phyloP scores from a whole-genome alignment of 2,797 vertebrate species.

The Pipistrellus kuhlii region DNA sequence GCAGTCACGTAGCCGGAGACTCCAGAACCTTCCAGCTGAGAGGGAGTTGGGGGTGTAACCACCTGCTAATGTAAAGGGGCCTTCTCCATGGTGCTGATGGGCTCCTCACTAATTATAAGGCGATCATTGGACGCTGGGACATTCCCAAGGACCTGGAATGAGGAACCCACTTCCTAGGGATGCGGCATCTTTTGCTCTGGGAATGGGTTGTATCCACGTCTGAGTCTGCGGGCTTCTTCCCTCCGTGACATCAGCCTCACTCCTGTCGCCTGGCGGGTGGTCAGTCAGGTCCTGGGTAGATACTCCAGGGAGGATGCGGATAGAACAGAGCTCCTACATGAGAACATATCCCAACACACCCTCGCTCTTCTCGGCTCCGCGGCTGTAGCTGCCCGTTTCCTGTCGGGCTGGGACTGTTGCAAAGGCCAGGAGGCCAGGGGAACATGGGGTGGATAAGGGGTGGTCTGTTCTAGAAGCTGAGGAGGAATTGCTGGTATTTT shows the following conservation, averaged over 20 bases:
- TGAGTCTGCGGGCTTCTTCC: not conserved
- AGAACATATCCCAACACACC: no score
- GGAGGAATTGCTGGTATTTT: not conserved
- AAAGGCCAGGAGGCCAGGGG: not conserved
- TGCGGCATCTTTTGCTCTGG: accelerated
- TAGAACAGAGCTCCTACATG: not conserved
- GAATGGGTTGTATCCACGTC: accelerated
- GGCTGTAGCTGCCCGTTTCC: not conserved
- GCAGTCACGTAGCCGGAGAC: not conserved
- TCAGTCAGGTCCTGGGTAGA: not conserved
- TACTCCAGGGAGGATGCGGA: not conserved
- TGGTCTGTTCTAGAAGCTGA: not conserved
- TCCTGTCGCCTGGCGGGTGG: not conserved
- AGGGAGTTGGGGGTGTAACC: not conserved
- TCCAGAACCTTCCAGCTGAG: not conserved
- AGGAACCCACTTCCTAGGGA: not conserved
- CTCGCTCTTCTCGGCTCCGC: not conserved
- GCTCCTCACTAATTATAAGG: not conserved
- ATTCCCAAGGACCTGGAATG: not conserved
- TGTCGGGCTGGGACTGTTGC: no score
- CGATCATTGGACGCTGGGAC: not conserved
- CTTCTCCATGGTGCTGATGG: not conserved
- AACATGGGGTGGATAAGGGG: accelerated
- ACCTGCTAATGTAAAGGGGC: not conserved
- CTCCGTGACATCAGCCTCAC: not conserved